Evolutionary conservation across 35 echinoderm and acorn worm genomes (phyloP).

Genomic region (Ophioderma brevispina): DNA sequence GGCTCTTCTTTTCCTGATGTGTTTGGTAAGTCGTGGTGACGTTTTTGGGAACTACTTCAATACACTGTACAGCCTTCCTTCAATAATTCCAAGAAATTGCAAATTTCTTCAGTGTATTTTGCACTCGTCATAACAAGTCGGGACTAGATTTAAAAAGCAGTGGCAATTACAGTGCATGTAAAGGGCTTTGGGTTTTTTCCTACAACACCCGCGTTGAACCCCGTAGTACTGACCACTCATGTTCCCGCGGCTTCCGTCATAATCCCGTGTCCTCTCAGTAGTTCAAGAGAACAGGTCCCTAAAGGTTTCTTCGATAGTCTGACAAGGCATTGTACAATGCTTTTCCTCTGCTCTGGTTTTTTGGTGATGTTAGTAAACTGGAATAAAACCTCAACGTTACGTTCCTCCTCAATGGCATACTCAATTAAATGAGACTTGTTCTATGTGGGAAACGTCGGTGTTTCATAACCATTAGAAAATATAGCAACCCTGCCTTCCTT

Average conservation of each 20-base stretch:
- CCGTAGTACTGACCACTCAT: conserved; percentile 25
- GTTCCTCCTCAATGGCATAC: conserved; percentile 17
- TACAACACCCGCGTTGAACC: conserved; percentile 19
- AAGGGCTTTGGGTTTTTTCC: conserved; percentile 23
- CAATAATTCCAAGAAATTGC: background rate
- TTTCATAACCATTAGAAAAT: conserved; percentile 33
- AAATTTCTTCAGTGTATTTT: background rate
- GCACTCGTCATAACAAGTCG: conserved; percentile 29
- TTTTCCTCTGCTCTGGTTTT: conserved; percentile 35
- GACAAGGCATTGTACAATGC: conserved; percentile 10
- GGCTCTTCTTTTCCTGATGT: background rate
- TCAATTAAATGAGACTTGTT: conserved; percentile 13
- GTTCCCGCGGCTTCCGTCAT: conserved; percentile 35
- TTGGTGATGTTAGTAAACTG: conserved; percentile 4
- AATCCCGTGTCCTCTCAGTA: conserved; percentile 22
- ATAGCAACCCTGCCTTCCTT: conserved; percentile 25
- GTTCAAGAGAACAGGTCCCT: conserved; percentile 3
- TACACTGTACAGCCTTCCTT: conserved; percentile 6
- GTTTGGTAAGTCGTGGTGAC: conserved; percentile 14
- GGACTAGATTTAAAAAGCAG: conserved; percentile 35
- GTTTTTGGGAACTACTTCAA: conserved; percentile 24
- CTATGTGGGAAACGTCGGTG: background rate
- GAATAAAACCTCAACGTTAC: conserved; percentile 18
- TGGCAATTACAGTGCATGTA: conserved; percentile 41
- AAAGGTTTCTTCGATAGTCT: conserved; percentile 6